A percentile compares a stretch with the other conserved stretches of the same genome.
Conservation (phyloP, 2,888 invertebrate species). For the Pandemis heparana region DNA sequence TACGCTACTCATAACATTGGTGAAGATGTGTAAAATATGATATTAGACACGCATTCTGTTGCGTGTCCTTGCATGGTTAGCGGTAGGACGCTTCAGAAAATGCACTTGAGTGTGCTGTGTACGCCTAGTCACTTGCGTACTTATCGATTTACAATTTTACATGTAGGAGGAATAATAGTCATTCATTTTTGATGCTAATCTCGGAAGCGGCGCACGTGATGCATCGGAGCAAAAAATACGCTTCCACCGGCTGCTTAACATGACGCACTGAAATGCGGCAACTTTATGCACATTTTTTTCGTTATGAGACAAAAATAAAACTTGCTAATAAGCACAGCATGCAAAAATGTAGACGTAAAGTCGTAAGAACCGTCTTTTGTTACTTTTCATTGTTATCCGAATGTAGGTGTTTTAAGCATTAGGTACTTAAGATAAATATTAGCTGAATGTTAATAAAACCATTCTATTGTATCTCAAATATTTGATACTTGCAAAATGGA, state of each 20-base stretch:
- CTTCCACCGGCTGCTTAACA: slow-evolving; percentile 35
- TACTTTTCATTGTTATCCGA: background rate
- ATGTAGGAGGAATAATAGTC: slow-evolving; percentile 16
- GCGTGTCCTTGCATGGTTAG: slow-evolving; percentile 17
- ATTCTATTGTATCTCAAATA: background rate
- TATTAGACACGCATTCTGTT: slow-evolving; percentile 14
- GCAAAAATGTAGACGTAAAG: background rate
- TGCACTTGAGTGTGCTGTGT: slow-evolving; percentile 10
- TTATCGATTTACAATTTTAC: slow-evolving; percentile 33
- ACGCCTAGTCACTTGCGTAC: slow-evolving; percentile 23
- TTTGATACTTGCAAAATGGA: background rate
- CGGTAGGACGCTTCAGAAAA: slow-evolving; percentile 20
- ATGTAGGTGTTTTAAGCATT: background rate
- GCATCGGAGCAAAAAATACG: slow-evolving; percentile 39
- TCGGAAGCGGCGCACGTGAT: slow-evolving; percentile 38
- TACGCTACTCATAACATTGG: slow-evolving; percentile 18
- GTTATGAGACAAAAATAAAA: slow-evolving; percentile 20
- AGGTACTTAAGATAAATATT: background rate
- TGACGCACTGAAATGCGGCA: slow-evolving; percentile 36
- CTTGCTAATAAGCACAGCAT: background rate
- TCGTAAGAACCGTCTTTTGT: background rate
- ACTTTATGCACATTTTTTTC: slow-evolving; percentile 30
- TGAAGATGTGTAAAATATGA: slow-evolving; percentile 25
- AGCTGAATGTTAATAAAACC: background rate
- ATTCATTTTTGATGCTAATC: slow-evolving; percentile 40